These are phyloP conservation scores for Girardinus metallicus DNA, from an alignment of 2,797 vertebrate genomes.

Conservation along the genomic window DNA sequence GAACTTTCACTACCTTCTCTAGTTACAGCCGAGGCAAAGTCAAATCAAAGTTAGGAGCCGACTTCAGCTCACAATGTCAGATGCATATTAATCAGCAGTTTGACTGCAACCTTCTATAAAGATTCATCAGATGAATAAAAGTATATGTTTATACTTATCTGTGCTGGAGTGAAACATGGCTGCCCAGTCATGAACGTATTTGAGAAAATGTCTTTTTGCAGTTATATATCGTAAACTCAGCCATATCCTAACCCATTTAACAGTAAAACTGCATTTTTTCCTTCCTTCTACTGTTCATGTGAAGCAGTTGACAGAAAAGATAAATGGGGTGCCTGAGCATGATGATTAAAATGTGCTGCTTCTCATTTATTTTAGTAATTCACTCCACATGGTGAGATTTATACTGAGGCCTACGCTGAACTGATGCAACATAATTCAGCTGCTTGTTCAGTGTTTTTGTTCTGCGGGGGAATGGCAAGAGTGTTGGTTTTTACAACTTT, in stretches of 20 bases:
- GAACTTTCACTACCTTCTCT: conserved; percentile 11
- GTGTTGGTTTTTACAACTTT: neutral
- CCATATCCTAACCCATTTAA: conserved; percentile 24
- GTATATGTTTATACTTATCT: conserved; percentile 22
- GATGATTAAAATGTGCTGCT: conserved; percentile 54
- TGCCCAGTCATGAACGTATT: conserved; percentile 5
- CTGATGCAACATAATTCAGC: neutral
- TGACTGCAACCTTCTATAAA: neutral
- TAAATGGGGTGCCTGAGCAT: conserved; percentile 13
- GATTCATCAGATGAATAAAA: conserved; percentile 9
- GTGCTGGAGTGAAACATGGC: conserved; percentile 19
- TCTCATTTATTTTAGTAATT: conserved; percentile 41
- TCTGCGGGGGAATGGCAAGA: neutral
- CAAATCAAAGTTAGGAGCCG: conserved; percentile 19
- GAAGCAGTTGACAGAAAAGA: conserved; percentile 47
- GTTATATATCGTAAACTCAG: conserved; percentile 40
- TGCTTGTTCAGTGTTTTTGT: conserved; percentile 16
- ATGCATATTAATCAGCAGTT: neutral
- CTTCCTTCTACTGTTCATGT: conserved; percentile 18
- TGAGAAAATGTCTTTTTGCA: conserved; percentile 33
- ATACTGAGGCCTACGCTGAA: neutral
- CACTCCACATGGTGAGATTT: conserved; percentile 10
- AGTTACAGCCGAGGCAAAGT: conserved; percentile 32
- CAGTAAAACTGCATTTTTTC: conserved; percentile 43
- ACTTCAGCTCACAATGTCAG: conserved; percentile 40